phyloP scores from a whole-genome alignment of 1,140 invertebrate species.

The Zaprionus inermis region DNA sequence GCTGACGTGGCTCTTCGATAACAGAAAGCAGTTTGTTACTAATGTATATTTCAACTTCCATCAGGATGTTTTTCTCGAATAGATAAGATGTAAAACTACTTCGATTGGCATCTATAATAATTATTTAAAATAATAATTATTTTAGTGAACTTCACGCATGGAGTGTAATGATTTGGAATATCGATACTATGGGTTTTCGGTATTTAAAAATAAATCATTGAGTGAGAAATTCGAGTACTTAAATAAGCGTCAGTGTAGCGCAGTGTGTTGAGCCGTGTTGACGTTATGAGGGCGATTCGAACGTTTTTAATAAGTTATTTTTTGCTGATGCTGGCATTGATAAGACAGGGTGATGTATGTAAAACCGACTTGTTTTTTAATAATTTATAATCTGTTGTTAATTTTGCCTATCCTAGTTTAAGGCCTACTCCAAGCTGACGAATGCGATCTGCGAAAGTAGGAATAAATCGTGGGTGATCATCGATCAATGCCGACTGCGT shows the following conservation, averaged over 20 bases:
- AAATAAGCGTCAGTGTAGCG: not conserved
- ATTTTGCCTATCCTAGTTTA: conserved; percentile 5
- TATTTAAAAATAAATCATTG: not conserved
- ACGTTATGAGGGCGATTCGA: not conserved
- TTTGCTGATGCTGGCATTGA: not conserved
- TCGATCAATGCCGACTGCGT: conserved; percentile 24
- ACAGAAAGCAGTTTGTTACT: not conserved
- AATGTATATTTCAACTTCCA: conserved; percentile 24
- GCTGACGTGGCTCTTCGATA: conserved; percentile 11
- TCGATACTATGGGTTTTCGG: too few species aligned
- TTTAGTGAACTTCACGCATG: not conserved
- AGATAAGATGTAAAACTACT: not conserved
- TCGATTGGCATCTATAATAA: not conserved
- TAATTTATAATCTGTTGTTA: not conserved
- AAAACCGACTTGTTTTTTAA: not conserved
- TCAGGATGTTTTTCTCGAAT: conserved; percentile 4
- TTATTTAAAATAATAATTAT: not conserved
- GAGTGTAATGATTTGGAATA: not conserved
- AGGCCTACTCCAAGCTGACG: conserved; percentile 26
- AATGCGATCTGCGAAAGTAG: conserved; percentile 32
- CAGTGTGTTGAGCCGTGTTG: not conserved
- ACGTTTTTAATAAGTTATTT: not conserved
- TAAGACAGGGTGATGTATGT: conserved; percentile 9
- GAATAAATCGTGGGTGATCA: conserved; percentile 21
- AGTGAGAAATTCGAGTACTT: not conserved